phyloP scores from a whole-genome alignment of 1,140 invertebrate species.

The Aphelenchoides besseyi region DNA sequence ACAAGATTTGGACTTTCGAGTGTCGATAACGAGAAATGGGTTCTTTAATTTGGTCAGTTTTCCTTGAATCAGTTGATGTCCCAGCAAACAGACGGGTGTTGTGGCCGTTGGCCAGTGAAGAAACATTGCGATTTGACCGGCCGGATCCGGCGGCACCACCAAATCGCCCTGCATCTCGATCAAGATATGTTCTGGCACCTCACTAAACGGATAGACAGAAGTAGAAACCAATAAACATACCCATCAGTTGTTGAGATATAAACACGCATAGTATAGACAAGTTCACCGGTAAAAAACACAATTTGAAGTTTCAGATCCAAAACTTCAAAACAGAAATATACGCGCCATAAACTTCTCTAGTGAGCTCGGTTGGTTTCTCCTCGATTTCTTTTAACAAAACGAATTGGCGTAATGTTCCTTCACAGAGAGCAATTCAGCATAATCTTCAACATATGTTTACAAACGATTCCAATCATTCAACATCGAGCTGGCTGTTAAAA shows the following conservation, averaged over 20 bases:
- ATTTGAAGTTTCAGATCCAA: background rate
- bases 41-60: background rate
- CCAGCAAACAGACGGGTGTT: background rate
- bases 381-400: background rate
- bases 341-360: background rate
- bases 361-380: background rate
- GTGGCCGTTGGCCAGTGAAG: background rate
- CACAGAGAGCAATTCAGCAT: background rate
- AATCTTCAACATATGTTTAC: background rate
- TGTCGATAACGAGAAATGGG: background rate
- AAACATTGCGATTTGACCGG: background rate
- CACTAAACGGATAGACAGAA: background rate
- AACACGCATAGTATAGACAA: background rate
- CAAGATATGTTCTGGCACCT: background rate
- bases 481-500: background rate
- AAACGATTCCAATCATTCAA: background rate
- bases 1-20: background rate
- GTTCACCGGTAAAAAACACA: background rate
- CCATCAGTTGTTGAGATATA: background rate
- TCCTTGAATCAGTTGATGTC: background rate
- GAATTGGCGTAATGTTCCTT: background rate
- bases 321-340: background rate
- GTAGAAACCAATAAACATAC: background rate
- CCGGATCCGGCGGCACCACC: background rate
- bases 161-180: background rate